Conservation (phyloP, 2,797 vertebrate species). For the Anolis apletophallus region DNA sequence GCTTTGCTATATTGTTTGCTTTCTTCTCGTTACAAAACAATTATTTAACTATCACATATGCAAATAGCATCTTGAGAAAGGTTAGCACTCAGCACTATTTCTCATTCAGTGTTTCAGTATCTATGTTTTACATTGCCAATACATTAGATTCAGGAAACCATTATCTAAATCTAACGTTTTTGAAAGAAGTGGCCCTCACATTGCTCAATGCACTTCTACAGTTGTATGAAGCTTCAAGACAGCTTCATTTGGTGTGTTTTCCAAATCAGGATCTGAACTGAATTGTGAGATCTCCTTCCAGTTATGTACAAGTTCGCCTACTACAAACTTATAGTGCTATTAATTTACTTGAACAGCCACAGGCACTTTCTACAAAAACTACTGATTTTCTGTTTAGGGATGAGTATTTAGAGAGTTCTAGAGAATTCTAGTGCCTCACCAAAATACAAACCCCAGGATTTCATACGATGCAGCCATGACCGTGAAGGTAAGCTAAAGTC, state of each 20-base stretch:
- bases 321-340: no score
- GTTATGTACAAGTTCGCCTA: background rate
- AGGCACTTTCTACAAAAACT: no score
- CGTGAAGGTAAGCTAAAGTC: no score
- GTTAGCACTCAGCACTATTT: background rate
- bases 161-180: background rate
- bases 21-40: background rate
- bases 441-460: no score
- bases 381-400: no score
- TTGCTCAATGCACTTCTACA: background rate
- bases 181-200: background rate
- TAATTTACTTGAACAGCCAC: no score
- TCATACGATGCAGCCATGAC: no score
- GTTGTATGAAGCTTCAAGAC: background rate
- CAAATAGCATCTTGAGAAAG: background rate
- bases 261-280: background rate
- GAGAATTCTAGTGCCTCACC: no score
- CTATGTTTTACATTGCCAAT: background rate
- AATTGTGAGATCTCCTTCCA: background rate
- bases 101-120: background rate
- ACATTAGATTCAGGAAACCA: background rate
- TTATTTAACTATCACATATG: background rate
- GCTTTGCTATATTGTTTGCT: background rate
- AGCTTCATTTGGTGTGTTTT: no score
- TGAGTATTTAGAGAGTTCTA: no score